Evolutionary conservation across 23 tunicate genomes (phyloP).

Genomic region (Diplosoma virens): DNA sequence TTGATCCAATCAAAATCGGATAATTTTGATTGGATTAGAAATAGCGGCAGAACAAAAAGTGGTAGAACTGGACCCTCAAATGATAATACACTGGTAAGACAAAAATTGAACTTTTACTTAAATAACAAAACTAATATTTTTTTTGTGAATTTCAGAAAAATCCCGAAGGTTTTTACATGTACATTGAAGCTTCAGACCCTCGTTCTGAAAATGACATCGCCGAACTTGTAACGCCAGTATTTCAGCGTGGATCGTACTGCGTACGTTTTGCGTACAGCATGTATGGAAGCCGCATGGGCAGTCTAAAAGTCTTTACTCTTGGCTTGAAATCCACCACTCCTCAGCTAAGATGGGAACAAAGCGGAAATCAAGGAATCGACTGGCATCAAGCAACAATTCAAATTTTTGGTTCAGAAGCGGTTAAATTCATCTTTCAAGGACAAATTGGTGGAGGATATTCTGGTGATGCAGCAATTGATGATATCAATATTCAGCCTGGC

Average conservation of each 20-base stretch:
- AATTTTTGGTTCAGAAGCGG: no score
- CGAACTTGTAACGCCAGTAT: conserved; percentile 52
- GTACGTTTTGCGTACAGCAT: conserved; percentile 83
- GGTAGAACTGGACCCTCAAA: conserved; percentile 83
- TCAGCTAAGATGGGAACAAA: no score
- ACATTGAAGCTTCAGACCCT: conserved; percentile 97
- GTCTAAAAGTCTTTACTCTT: no score
- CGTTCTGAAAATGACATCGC: conserved; percentile 58
- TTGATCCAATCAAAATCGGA: conserved; percentile 56
- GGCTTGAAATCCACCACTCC: no score
- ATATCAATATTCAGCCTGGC: conserved; percentile 46
- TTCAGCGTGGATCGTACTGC: conserved; percentile 63
- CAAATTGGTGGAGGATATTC: conserved; percentile 60
- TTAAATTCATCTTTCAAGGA: conserved; percentile 55
- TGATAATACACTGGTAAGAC: conserved; percentile 69
- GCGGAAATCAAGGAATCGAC: no score
- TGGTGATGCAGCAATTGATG: conserved; percentile 82
- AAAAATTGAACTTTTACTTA: neutral
- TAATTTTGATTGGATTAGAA: conserved; percentile 63
- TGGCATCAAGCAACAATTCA: no score
- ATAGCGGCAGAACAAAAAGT: conserved; percentile 63
- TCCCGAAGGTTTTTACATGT: conserved; percentile 86
- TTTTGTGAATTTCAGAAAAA: no score
- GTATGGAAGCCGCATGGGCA: conserved; percentile 82
- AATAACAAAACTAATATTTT: no score